Conservation (phyloP, 2,888 invertebrate genomes). For the Lysandra bellargus region DNA sequence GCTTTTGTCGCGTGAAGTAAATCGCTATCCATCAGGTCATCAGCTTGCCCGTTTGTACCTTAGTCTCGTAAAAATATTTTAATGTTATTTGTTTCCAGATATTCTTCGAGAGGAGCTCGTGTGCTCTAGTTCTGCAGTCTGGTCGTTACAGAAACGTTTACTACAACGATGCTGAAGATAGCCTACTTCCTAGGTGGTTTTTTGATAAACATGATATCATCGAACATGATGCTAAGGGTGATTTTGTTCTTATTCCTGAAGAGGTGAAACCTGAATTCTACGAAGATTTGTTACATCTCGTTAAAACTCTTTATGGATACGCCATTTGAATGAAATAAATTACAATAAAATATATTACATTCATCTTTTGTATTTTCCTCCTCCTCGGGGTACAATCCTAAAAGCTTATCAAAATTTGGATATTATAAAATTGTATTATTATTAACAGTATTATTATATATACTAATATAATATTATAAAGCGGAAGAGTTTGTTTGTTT, state of each 20-base stretch:
- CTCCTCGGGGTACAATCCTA: no score
- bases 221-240: conserved; percentile 36
- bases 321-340: background rate
- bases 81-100: conserved; percentile 48
- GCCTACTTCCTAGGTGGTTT: conserved; percentile 55
- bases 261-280: conserved; percentile 48
- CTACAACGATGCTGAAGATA: conserved; percentile 46
- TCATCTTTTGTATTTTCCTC: background rate
- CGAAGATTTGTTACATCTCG: conserved; percentile 42
- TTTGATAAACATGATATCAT: conserved; percentile 46
- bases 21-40: no score
- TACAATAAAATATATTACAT: background rate
- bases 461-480: no score
- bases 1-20: no score
- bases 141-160: conserved; percentile 51
- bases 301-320: conserved; percentile 34
- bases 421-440: no score
- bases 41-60: no score
- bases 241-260: conserved; percentile 48
- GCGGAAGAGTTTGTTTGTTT: no score
- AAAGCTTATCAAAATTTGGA: no score
- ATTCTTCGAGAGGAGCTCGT: conserved; percentile 50
- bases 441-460: no score
- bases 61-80: background rate
- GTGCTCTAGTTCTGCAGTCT: conserved; percentile 47